A percentile compares a stretch with the other conserved stretches of the same genome.
These are phyloP conservation scores for Psilopogon haemacephalus DNA, from an alignment of 2,113 vertebrate species.

Conservation along the genomic window DNA sequence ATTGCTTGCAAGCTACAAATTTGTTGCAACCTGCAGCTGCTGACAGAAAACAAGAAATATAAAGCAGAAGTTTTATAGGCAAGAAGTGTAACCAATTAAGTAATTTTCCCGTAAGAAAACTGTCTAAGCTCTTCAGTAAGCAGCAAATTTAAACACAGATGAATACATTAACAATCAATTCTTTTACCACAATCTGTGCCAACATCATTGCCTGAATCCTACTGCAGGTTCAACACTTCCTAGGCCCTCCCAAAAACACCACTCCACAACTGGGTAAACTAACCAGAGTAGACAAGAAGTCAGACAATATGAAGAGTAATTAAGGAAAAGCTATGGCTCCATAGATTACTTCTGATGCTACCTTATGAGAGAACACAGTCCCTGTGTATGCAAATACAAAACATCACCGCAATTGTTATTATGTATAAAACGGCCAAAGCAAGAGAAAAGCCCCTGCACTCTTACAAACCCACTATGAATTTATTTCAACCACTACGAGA, in stretches of 20 bases:
- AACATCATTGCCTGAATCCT: background rate
- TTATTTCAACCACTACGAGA: background rate
- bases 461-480: accelerated
- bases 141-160: background rate
- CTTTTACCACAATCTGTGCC: background rate
- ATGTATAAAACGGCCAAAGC: accelerated
- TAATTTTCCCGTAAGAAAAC: background rate
- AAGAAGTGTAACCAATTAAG: background rate
- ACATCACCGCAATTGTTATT: accelerated
- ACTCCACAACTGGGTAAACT: background rate
- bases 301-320: background rate
- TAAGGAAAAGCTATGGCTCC: background rate
- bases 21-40: background rate
- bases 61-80: background rate
- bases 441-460: background rate
- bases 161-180: background rate
- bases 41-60: background rate
- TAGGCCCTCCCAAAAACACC: background rate
- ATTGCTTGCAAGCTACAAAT: background rate
- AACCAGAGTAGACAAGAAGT: background rate
- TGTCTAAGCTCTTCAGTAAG: background rate
- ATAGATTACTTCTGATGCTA: background rate
- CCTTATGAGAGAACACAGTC: background rate
- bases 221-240: background rate
- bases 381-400: accelerated